Evolutionary conservation across 2,888 invertebrate genomes (phyloP).

Genomic region (Cantharis lateralis): DNA sequence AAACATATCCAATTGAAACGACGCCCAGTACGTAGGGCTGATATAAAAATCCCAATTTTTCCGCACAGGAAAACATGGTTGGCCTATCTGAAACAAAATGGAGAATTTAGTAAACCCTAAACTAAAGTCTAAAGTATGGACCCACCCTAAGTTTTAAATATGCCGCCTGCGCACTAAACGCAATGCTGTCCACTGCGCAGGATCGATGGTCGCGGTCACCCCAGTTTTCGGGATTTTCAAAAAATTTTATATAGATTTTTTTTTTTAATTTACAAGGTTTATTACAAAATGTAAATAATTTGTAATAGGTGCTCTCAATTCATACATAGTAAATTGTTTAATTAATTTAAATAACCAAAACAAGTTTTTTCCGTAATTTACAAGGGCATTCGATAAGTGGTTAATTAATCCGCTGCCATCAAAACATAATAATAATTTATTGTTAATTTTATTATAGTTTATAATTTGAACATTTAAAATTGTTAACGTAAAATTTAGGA

Average conservation of each 20-base stretch:
- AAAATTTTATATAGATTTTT: no score
- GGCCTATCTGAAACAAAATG: background rate
- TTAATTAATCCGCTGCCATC: background rate
- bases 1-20: constrained; percentile 80
- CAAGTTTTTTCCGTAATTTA: background rate
- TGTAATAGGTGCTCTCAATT: background rate
- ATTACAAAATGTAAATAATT: no score
- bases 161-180: no score
- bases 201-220: no score
- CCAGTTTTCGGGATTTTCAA: no score
- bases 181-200: no score
- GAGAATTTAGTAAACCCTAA: background rate
- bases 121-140: no score
- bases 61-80: constrained; percentile 34
- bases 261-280: no score
- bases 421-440: background rate
- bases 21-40: constrained; percentile 79
- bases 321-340: background rate
- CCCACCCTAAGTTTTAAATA: no score
- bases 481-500: background rate
- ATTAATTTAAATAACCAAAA: background rate
- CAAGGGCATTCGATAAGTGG: background rate
- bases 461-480: background rate
- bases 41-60: constrained; percentile 72
- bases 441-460: background rate